Evolutionary conservation across 2,888 invertebrate genomes (phyloP), one percentile per base, ranked within the genome.

Genomic region (Ichneumon xanthorius): DNA sequence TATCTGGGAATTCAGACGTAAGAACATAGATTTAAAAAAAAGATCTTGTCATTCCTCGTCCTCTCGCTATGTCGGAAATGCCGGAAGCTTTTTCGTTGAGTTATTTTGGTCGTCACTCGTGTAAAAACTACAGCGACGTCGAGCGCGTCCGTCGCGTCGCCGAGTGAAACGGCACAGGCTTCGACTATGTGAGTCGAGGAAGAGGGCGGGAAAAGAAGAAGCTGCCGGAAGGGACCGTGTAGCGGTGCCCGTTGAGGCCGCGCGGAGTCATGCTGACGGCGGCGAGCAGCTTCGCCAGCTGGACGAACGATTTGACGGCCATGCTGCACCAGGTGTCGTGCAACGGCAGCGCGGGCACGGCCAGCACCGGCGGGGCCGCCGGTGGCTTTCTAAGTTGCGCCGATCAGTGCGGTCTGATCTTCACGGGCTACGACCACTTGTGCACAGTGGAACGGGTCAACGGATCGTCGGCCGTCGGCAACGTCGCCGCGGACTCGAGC

Each of bases 321-420:
- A 87, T 91, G 78, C 81, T 92, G 76, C 91, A 91, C 63, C 91
- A 89, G 53, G 84, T 91, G 22, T 88, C 91, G 14, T 92, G 92
- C 82, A 92, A 92, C 82, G 87, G 84, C 37, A 92, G 88, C 71
- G 67, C 67, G 19, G 77, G 65, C n/a, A 68, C 16, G 9, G 40
- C 33, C 14, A 70, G 65, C 53, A 37, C 9, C 26, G 82, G 55
- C 55, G 37, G 7, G 1, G 45, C 22, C 19, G 7, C 61, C 3
- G 79, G 58, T n/a, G 37, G 16, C 61, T 75, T 75, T 48, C 63
- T 87, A 0, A 87, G 85, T 40, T 91, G 92, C 78, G 75, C 83
- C 19, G 88, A 89, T 33, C 87, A 90, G 40, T 91, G 91, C 79
- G 88, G 80, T 48, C 6, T 87, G 16, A 70, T 67, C 5, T 82